Base-by-base conservation (phyloP, 1,140 invertebrate species). In the Tachypleus tridentatus region DNA sequence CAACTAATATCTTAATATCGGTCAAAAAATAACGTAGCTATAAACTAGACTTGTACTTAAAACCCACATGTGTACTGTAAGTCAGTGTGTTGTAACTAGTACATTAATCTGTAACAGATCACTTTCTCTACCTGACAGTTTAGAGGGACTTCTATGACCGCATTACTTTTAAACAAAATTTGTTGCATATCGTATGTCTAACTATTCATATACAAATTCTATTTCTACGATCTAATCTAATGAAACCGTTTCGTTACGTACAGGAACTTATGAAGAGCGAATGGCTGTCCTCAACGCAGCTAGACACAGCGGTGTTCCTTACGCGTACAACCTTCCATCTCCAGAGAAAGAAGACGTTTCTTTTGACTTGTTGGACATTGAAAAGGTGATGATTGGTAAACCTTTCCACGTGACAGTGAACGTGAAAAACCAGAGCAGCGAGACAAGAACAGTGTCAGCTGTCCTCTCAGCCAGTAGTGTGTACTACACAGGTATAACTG, bases 381-480 rank as follows among this genome's bases (percentile, higher is more conserved):
- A 93, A 71, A 87, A 93, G 70, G 91, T 93, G 60, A 81, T 89
- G 69, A 91, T 94, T 70, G 91, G 91, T 3, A 82, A 91, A 75
- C 83, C 87, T 49, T 93, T 94, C 70, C 59, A 52, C 4, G 67
- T 74, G 6, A 66, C 63, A 7, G 64, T 72, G 3, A 64, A 69
- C 57, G 67, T 74, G 51, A 48, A 10, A 9, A 73, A 70, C 60
- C 60, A 64, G 70, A 83, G 84, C 6, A 70, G 78, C 3, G 75
- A 86, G 69, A 75, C 77, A 51, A 78, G 88, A 57, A 85, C 79
- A 4, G 80, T 91, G 47, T 81, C 83, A 61, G 82, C 84, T 0
- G 80, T 82, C 3, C 70, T 89, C 49, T 81, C 82, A 6, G 82
- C 86, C 0, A 82, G 79, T 5, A 87, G 84, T 67, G 81, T 88